These are phyloP conservation scores for Trematocara variabile DNA, from an alignment of 2,113 vertebrate genomes.

Conservation along the genomic window DNA sequence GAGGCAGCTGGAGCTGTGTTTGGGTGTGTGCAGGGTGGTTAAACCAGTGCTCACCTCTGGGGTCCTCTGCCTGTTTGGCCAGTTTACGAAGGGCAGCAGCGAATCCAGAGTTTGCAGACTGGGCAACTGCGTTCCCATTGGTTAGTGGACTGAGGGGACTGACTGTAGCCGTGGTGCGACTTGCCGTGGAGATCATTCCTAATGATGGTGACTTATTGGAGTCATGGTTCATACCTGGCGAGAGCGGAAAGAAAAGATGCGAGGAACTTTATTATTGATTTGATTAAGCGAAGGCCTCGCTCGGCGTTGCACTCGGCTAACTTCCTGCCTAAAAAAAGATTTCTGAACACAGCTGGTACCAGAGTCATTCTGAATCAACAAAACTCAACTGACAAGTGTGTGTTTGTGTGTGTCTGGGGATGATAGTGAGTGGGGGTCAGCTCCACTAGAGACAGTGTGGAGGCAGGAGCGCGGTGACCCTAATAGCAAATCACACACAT, in stretches of 20 bases:
- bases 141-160: conserved; percentile 92
- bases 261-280: not conserved
- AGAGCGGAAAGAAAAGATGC: not conserved
- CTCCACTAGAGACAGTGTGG: conserved; percentile 17
- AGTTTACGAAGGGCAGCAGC: conserved; percentile 96
- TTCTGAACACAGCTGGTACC: not conserved
- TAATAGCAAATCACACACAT: conserved; percentile 73
- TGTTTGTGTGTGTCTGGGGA: conserved; percentile 30
- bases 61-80: conserved; percentile 96
- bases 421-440: conserved; percentile 40
- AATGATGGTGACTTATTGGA: conserved; percentile 92
- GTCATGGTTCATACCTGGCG: conserved; percentile 98
- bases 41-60: conserved; percentile 82
- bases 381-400: conserved; percentile 13
- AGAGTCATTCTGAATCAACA: not conserved
- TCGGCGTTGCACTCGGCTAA: not conserved
- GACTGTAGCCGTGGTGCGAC: conserved; percentile 93
- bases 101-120: conserved; percentile 92
- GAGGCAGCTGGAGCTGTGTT: not conserved
- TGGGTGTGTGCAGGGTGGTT: not conserved
- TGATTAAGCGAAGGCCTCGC: not conserved
- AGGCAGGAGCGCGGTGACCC: conserved; percentile 60
- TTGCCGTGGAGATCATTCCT: conserved; percentile 96
- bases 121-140: conserved; percentile 88
- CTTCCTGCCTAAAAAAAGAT: not conserved